Evolutionary conservation across 2,113 vertebrate genomes (phyloP).

Genomic region (Anolis sagrei): DNA sequence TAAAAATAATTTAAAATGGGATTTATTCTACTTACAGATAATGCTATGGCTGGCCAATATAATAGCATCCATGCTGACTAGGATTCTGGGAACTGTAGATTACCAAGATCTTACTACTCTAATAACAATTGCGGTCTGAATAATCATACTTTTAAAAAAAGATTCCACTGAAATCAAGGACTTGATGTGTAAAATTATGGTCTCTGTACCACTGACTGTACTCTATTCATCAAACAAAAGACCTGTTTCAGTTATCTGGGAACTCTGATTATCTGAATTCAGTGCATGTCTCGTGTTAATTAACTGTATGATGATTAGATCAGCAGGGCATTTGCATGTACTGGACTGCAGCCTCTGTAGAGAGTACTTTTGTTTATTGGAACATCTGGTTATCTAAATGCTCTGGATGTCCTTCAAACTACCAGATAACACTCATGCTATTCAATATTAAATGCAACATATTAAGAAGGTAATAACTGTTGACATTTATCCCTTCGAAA

Average conservation of each 20-base stretch:
- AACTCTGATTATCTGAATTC: background rate
- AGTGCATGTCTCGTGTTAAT: background rate
- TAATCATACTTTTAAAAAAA: no score
- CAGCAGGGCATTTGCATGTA: background rate
- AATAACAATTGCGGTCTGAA: background rate
- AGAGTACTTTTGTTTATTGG: background rate
- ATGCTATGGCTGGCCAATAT: background rate
- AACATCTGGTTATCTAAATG: conserved; percentile 21
- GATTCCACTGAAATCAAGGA: background rate
- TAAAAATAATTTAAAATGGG: background rate
- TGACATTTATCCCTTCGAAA: background rate
- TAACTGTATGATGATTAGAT: conserved; percentile 1
- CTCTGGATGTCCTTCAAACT: background rate
- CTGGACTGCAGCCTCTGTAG: background rate
- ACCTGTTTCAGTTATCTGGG: background rate
- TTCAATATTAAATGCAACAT: background rate
- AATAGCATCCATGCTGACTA: no score
- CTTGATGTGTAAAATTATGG: background rate
- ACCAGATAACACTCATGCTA: background rate
- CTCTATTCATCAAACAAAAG: background rate
- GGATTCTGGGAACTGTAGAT: no score
- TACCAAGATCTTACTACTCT: background rate
- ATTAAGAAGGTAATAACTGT: background rate
- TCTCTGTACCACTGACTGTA: background rate
- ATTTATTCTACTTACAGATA: background rate